Base-by-base conservation (phyloP, 2,797 vertebrate genomes). In the Lepus townsendii region DNA sequence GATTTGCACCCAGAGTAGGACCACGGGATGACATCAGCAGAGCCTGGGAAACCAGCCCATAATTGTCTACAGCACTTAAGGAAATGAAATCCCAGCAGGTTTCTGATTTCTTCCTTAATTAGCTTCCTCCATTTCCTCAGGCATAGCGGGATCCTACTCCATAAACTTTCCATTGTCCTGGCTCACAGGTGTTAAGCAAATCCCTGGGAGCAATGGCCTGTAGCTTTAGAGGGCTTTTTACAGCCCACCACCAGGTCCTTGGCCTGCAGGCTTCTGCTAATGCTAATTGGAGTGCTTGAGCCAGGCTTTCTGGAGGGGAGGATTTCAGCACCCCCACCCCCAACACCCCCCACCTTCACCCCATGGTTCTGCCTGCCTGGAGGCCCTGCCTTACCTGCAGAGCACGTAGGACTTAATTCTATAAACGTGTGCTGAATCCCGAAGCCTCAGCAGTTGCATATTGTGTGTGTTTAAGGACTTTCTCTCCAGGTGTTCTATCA, bases 1-100 rank as follows among this genome's bases (percentile, higher is more conserved):
- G 22, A 65, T 93, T 66, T 91, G 78, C 62, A 75, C 13, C 13
- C 42, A 77, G 76, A n/a, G 11, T 26, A 90, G 90, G 94, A 94
- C 82, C 83, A 92, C 90, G 50, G 63, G 54, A 95, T 95, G 95
- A 97, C 86, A 95, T 94, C 96, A 96, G 82, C 95, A 97, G 88
- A 93, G 13, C 77, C 95, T 71, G 63, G 94, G 82, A 86, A 97
- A 75, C 27, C 80, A 79, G 96, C 76, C 35, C 32, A 71, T 60
- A 57, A 93, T 95, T 78, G 92, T 92, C 96, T 57, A 83, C 96
- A 94, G 94, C 90, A 95, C 95, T 87, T 93, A 91, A 96, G 96
- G 96, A 97, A 97, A 94, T 97, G 97, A 97, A 97, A 98, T 97
- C 96, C 96, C 97, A 97, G 95, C 96, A 96, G 95, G 95, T 42